phyloP scores from a whole-genome alignment of 2,113 vertebrate genomes.

The Clinocottus analis region DNA sequence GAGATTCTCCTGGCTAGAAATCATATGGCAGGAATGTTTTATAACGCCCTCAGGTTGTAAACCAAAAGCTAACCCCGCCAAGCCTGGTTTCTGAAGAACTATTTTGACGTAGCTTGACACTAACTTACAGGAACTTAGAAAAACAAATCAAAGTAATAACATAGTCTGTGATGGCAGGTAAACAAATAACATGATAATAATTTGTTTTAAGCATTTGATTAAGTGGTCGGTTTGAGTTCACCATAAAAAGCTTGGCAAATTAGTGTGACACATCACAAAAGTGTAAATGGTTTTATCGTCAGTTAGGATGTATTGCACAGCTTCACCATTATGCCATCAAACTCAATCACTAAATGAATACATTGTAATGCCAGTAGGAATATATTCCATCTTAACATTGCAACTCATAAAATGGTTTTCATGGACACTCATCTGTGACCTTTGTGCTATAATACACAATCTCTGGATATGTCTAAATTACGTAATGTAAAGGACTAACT shows the following conservation, averaged over 20 bases:
- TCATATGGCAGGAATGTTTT: conserved; percentile 40
- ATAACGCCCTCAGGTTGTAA: conserved; percentile 2
- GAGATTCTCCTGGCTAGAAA: conserved; percentile 37
- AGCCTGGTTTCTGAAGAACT: background rate
- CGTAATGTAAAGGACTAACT: background rate
- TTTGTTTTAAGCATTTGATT: background rate
- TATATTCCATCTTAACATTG: conserved; percentile 10
- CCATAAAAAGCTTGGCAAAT: too few relatives aligned
- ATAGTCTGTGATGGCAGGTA: background rate
- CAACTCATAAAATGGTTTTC: conserved; percentile 63
- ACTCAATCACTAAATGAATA: background rate
- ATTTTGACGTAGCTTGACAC: background rate
- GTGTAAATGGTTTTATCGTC: background rate
- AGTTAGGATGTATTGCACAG: background rate
- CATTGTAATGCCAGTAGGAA: background rate
- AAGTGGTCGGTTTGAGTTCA: background rate
- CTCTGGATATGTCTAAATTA: background rate
- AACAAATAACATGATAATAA: background rate
- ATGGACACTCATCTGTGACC: conserved; percentile 78
- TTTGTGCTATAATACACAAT: conserved; percentile 64
- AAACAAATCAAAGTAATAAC: background rate
- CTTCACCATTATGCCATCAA: background rate
- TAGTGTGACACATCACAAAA: background rate
- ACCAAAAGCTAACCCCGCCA: conserved; percentile 8
- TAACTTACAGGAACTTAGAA: background rate